phyloP scores from a whole-genome alignment of 2,797 vertebrate genomes.

The Coccyzus lansbergi region DNA sequence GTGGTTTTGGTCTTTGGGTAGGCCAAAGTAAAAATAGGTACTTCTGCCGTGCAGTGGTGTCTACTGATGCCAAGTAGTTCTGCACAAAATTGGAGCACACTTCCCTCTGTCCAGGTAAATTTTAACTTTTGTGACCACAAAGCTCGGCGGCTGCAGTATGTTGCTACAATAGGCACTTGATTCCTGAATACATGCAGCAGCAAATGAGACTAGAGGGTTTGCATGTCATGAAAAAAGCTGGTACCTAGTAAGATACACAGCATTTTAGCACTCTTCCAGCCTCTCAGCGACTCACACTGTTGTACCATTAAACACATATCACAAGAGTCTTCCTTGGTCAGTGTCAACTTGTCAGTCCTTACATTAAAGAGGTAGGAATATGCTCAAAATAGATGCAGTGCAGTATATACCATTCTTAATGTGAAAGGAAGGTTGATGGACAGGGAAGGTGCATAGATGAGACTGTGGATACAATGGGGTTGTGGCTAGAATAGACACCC shows the following conservation, averaged over 20 bases:
- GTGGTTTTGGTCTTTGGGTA: neutral
- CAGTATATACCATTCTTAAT: neutral
- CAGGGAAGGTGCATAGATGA: neutral
- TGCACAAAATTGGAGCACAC: neutral
- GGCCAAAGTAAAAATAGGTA: neutral
- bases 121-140: neutral
- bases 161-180: neutral
- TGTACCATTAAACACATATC: neutral
- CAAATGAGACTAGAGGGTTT: neutral
- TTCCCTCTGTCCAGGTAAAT: neutral
- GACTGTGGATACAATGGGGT: fast-evolving
- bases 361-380: neutral
- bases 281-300: neutral
- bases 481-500: neutral
- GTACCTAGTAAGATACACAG: neutral
- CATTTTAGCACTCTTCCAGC: neutral
- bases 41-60: neutral
- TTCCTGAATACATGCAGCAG: neutral
- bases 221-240: neutral
- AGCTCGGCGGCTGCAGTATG: neutral
- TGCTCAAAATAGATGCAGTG: neutral
- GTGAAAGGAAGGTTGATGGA: neutral
- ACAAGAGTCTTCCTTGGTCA: neutral
- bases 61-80: neutral
- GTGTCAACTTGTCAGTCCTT: neutral